Evolutionary conservation across 1,140 invertebrate species (phyloP), one percentile per base, ranked within the genome.

Genomic region (Telenomus remus): DNA sequence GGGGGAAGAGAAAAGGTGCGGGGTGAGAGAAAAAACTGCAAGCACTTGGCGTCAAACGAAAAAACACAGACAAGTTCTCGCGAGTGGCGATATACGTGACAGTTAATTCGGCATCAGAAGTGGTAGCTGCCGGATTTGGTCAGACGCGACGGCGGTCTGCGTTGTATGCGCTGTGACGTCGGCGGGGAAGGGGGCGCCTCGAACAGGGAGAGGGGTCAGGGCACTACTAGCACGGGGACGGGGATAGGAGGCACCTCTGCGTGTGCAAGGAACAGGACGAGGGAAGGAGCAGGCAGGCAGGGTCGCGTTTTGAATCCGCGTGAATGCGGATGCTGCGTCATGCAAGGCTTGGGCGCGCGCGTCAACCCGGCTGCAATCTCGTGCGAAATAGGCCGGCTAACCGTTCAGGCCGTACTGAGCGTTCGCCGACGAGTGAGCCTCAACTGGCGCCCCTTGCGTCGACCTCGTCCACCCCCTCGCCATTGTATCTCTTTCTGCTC

Each of bases 371-470:
- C 37, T 65, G 54, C 61, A 64, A 64, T 60, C 73, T 64, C 68
- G 72, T 69, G 61, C 72, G 80, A 83, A 82, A 78, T 85, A 87
- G 85, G 85, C 85, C 85, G 85, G 83, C 82, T 82, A 83, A 85
- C 78, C 85, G 84, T 85, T 85, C 82, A 84, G 85, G 85, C 84
- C 84, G 85, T 84, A 86, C 84, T 87, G 84, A 84, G 79, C 77
- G 56, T 74, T 73, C 68, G 50, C 64, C 78, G 71, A 80, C 81
- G 79, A 80, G 81, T 82, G 80, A 85, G 77, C 81, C 81, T 83
- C 81, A 85, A 76, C 77, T 77, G 65, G 51, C 72, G 77, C 82
- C 82, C 82, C 55, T 76, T 63, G 34, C 72, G 60, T 70, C 80
- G 64, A 68, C 77, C 71, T 61, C 57, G 34, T 49, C 57, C 74